phyloP scores from a whole-genome alignment of 2,113 vertebrate species.

The Gobio gobio region DNA sequence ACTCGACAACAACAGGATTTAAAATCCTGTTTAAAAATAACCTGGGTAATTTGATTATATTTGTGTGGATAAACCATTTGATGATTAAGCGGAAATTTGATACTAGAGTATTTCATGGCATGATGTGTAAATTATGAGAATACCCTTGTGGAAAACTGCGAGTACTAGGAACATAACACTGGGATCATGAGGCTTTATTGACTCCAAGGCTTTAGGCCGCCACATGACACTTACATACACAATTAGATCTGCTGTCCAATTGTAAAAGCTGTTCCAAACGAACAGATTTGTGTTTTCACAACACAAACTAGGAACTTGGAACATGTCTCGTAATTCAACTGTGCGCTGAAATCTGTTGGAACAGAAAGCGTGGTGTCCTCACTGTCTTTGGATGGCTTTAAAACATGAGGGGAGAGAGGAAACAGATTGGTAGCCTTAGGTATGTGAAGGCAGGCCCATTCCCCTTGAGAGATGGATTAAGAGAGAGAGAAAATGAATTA shows the following conservation, averaged over 20 bases:
- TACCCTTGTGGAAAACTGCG: constrained; percentile 65
- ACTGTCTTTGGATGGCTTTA: constrained; percentile 73
- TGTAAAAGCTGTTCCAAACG: constrained; percentile 1
- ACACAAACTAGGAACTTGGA: constrained; percentile 20
- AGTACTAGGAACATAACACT: constrained; percentile 66
- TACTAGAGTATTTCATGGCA: constrained; percentile 52
- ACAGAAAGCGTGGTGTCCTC: constrained; percentile 64
- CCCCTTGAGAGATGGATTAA: constrained; percentile 82
- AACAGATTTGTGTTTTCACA: constrained; percentile 32
- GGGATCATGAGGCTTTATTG: background rate
- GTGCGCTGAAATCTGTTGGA: constrained; percentile 57
- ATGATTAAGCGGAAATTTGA: constrained; percentile 54
- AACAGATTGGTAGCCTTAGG: constrained; percentile 84
- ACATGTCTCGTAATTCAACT: constrained; percentile 37
- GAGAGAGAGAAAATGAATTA: constrained; percentile 80
- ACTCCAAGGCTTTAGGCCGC: background rate
- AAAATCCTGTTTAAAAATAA: constrained; percentile 1
- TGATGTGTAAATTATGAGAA: constrained; percentile 64
- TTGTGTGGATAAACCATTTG: constrained; percentile 43
- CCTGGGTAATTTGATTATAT: background rate
- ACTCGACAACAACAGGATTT: background rate
- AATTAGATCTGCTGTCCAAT: constrained; percentile 7
- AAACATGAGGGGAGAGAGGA: constrained; percentile 77
- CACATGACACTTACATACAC: constrained; percentile 10
- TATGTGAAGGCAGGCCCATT: constrained; percentile 82